A percentile compares a stretch with the other conserved stretches of the same genome.
phyloP scores from a whole-genome alignment of 2,113 vertebrate species.

The Empidonax traillii region DNA sequence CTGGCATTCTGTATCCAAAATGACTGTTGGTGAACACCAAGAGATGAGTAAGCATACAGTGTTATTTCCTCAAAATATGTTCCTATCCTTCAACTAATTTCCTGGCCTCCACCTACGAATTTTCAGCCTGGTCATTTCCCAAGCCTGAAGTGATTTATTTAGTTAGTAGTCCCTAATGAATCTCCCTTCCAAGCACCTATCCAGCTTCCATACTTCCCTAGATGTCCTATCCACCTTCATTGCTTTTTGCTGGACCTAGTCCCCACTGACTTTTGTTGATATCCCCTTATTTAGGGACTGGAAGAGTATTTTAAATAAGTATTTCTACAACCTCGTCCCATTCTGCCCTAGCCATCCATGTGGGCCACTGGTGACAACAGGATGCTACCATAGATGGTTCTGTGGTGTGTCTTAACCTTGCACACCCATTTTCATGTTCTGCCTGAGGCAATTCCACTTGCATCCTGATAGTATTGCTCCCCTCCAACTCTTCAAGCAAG shows the following conservation, averaged over 20 bases:
- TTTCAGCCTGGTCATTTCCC: background rate
- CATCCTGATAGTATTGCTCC: background rate
- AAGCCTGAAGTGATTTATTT: background rate
- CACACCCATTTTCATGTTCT: background rate
- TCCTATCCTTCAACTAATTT: background rate
- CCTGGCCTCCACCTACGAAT: background rate
- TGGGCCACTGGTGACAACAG: background rate
- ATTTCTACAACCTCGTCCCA: rapidly evolving
- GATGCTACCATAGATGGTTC: background rate
- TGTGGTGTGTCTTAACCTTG: background rate
- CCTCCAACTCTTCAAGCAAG: background rate
- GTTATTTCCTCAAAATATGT: background rate
- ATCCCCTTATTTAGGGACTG: background rate
- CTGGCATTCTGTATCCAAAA: background rate
- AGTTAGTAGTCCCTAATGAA: background rate
- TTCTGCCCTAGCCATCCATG: background rate
- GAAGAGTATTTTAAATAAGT: background rate
- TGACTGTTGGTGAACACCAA: background rate
- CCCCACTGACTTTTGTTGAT: background rate
- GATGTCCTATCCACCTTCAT: background rate
- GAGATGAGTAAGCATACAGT: background rate
- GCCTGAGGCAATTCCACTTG: background rate
- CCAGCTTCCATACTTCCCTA: background rate
- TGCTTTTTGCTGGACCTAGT: background rate
- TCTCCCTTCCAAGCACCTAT: background rate